phyloP scores from a whole-genome alignment of 2,797 vertebrate species.

The Petrocephalus schoutedeni region DNA sequence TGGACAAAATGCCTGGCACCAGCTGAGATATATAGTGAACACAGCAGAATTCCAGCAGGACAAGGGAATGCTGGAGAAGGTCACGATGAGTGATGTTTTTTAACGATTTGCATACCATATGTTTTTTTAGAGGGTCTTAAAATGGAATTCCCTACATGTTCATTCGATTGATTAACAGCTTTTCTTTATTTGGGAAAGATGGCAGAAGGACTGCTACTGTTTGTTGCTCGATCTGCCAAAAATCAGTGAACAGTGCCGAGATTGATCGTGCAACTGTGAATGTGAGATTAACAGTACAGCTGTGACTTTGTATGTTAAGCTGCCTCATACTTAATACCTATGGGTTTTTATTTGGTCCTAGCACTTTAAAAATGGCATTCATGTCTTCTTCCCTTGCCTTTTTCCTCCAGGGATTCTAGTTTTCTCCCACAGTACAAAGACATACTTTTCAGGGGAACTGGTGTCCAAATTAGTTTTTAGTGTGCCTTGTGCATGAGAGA shows the following conservation, averaged over 20 bases:
- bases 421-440: neutral
- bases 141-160: neutral
- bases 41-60: neutral
- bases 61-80: neutral
- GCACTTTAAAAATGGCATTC: neutral
- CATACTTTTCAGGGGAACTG: neutral
- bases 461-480: neutral
- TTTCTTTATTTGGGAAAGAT: neutral
- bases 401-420: constrained; percentile 1
- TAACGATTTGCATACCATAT: neutral
- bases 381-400: neutral
- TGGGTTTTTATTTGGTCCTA: neutral
- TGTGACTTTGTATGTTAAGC: neutral
- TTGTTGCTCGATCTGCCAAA: neutral
- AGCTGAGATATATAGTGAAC: neutral
- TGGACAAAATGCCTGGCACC: neutral
- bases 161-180: neutral
- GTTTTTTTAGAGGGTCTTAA: neutral
- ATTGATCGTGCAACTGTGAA: neutral
- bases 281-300: neutral
- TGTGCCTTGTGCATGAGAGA: neutral
- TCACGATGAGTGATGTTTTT: neutral
- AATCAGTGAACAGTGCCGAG: neutral
- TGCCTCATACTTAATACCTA: neutral
- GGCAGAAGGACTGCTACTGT: neutral